Evolutionary conservation across 2,888 invertebrate genomes (phyloP), one percentile per base, ranked within the genome.

Genomic region (Teleiodes luculella): DNA sequence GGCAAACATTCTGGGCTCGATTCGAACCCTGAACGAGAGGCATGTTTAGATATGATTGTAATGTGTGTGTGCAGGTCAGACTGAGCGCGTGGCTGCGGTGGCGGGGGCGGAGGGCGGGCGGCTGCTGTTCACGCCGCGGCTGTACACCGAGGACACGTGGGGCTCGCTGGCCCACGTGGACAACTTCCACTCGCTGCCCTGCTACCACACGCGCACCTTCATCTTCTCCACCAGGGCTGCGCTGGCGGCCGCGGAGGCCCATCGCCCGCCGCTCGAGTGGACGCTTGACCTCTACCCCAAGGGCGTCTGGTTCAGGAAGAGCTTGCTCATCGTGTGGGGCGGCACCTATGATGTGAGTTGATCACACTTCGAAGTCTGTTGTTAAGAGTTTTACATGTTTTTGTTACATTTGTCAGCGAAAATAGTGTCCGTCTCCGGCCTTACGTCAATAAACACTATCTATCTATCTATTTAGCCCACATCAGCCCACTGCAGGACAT

Each of bases 271-370:
- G 24, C 92, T 92, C 68, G 97, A 97, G 77, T 98, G 98, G 97
- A 94, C 96, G 39, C 94, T 97, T 3, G 97, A 98, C 72, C 90
- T 98, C 56, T 97, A 95, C 79, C 98, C 98, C 0, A 97, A 97
- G 75, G 97, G 95, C 0, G 95, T 97, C 0, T 95, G 95, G 93
- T 98, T 96, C 80, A 92, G 93, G 63, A 95, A 95, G 79, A 97
- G 94, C 69, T 91, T 92, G 70, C 90, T 96, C 46, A 96, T 96
- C 50, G 93, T 93, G 1, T 95, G 95, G 94, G 92, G 94, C 52
- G 94, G 94, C 0, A 94, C 94, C 0, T 92, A 94, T 56, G 95
- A 94, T 76, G 90, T 90, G 52, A 85, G 86, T 75, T n/a, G n/a
- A 14, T 14, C 3, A 3, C 4, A 39, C 14, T 39, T 7, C 14